Conservation (phyloP, 2,113 vertebrate species). For the Xyliphius kryptos region DNA sequence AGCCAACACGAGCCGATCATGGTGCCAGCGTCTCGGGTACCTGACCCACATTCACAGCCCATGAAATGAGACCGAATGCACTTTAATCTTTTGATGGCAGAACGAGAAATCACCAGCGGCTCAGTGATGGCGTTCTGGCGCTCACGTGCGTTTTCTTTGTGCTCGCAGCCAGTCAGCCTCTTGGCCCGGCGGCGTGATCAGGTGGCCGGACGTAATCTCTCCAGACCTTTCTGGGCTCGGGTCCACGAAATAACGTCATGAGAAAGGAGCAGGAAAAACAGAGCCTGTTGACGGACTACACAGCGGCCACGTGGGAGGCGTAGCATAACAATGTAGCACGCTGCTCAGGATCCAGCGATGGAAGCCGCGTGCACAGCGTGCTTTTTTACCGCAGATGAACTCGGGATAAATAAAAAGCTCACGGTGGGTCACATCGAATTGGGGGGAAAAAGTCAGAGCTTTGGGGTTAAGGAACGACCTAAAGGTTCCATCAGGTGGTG, state of each 20-base stretch:
- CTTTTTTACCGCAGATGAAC: constrained; percentile 4
- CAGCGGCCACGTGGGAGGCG: constrained; percentile 34
- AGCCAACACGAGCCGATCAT: too few species aligned
- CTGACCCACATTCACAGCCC: too few species aligned
- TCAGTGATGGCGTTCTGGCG: background rate
- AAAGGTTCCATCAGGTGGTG: too few species aligned
- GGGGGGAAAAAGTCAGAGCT: too few species aligned
- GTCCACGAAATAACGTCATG: constrained; percentile 44
- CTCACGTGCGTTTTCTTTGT: constrained; percentile 17
- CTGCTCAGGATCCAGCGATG: constrained; percentile 4
- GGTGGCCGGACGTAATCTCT: constrained; percentile 38
- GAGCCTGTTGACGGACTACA: constrained; percentile 31
- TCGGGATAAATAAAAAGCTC: constrained; percentile 1
- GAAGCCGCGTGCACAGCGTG: too few species aligned
- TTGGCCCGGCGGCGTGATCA: constrained; percentile 32
- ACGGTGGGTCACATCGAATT: too few species aligned
- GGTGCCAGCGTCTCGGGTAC: too few species aligned
- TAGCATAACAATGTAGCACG: constrained; percentile 22
- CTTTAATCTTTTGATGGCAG: too few species aligned
- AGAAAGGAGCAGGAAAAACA: constrained; percentile 16
- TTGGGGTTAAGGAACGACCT: too few species aligned
- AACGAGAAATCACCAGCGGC: too few species aligned
- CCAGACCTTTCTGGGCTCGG: constrained; percentile 35
- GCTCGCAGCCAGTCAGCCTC: constrained; percentile 37
- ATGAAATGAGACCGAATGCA: too few species aligned